Base-by-base conservation (phyloP, 2,113 vertebrate species). In the Ciconia stormi region DNA sequence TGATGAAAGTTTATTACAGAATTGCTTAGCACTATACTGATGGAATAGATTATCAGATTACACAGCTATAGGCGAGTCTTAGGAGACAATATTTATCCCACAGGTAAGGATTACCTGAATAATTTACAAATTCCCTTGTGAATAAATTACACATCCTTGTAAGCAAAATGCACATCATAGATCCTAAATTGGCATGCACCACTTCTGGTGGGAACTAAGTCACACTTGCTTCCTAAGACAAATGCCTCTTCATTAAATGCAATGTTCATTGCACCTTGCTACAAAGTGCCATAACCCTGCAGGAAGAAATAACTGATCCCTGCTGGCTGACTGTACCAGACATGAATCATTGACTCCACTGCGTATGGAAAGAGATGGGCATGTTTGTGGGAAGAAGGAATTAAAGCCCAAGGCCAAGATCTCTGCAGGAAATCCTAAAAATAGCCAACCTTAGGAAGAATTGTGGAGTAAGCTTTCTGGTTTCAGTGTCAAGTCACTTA, bases 401-500 rank as follows among this genome's bases (percentile, higher is more conserved):
- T 87, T 87, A 81, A 84, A 92, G 56, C 65, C 36, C 34, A 82
- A 20, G 72, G 92, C 86, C 95, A 97, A 96, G 67, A 87, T 83
- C 90, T 81, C 90, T 74, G 55, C 80, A 90, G 86, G 94, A 95
- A 93, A 90, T 67, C 52, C 96, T 94, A 95, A 96, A 97, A 96
- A 94, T 78, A 97, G 76, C 16, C 63, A 71, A 74, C 81, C 13
- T 73, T 74, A 30, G 50, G 65, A 82, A 86, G 46, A 94, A 89
- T 9, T 4, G 0, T 81, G 47, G 67, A 90, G 71, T 63, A 89
- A 91, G 67, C n/a, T 89, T 95, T 95, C 86, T 56, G 42, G 19
- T 93, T 94, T 78, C 66, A 56, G 69, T 59, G n/a, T 84, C 77
- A 93, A 95, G 56, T n/a, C 88, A 84, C 53, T 92, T 40, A 53